phyloP scores from a whole-genome alignment of 92 coral and sea anemone species.

The Pocillopora grandis region DNA sequence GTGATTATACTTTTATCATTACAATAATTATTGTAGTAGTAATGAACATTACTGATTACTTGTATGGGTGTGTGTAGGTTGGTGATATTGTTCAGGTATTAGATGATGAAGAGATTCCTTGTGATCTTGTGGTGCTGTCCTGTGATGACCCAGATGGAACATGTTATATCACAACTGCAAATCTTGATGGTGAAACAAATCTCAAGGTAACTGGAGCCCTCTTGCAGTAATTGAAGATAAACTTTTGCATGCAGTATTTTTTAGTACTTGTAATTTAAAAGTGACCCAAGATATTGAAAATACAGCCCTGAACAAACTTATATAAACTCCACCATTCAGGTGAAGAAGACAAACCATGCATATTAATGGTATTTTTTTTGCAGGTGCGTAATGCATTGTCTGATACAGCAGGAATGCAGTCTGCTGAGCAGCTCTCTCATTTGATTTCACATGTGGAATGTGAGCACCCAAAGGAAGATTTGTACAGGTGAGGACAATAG shows the following conservation, averaged over 20 bases:
- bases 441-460: constrained; percentile 86
- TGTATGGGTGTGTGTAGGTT: constrained; percentile 52
- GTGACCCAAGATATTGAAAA: too few species aligned
- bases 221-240: neutral
- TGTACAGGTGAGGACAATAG: constrained; percentile 68
- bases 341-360: too few species aligned
- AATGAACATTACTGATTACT: neutral
- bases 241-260: neutral
- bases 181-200: constrained; percentile 97
- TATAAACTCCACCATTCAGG: too few species aligned
- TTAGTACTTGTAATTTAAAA: too few species aligned
- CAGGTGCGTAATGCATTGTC: constrained; percentile 81
- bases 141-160: constrained; percentile 93
- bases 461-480: constrained; percentile 94
- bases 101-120: constrained; percentile 94
- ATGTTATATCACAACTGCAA: constrained; percentile 96
- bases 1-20: too few species aligned
- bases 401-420: constrained; percentile 68
- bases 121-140: constrained; percentile 90
- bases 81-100: constrained; percentile 92
- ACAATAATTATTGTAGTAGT: too few species aligned
- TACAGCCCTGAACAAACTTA: too few species aligned
- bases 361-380: neutral
- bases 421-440: constrained; percentile 59
- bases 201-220: constrained; percentile 59